Base-by-base conservation (phyloP, 2,797 vertebrate genomes). In the Strix occidentalis region DNA sequence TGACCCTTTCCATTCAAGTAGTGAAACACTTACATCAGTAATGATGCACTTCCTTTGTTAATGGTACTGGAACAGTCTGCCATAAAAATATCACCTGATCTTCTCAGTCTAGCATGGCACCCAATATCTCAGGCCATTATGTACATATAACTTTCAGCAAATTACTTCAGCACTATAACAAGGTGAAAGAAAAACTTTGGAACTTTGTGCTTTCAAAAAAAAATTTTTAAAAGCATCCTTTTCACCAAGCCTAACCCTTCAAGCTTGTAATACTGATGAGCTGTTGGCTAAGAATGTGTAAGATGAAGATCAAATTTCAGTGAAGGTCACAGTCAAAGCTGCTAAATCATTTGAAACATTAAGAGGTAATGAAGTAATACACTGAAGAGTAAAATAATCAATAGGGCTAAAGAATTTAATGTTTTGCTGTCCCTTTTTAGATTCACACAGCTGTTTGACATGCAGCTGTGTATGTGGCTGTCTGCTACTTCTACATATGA, bases 311-410 rank as follows among this genome's bases (percentile, higher is more conserved):
- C 61, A 93, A 87, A 93, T 88, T 79, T 65, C 64, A 87, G 23
- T 72, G 78, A 86, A 94, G 76, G 82, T 85, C 89, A 91, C 23
- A 93, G 48, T 50, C 41, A 68, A 96, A 92, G n/a, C 17, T 64
- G 16, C 15, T 79, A 95, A 85, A 71, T 66, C 37, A 92, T 68
- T 70, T 69, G 65, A 71, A 92, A 87, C 6, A 72, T 84, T 86
- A 86, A 85, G 50, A 90, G 33, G 16, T 84, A 93, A 81, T 69
- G 60, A 93, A 74, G 37, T 76, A 92, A 93, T 48, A 81, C 43
- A 66, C 11, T 78, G 48, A 92, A 63, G 46, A 89, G 21, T 66
- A 72, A 93, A 88, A 95, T 43, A 87, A 94, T 91, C 82, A 92
- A 37, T 33, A 75, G 3, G 6, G 26, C 5, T 50, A 83, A 93